phyloP scores from a whole-genome alignment of 2,113 vertebrate genomes.

The Neopipo cinnamomea region DNA sequence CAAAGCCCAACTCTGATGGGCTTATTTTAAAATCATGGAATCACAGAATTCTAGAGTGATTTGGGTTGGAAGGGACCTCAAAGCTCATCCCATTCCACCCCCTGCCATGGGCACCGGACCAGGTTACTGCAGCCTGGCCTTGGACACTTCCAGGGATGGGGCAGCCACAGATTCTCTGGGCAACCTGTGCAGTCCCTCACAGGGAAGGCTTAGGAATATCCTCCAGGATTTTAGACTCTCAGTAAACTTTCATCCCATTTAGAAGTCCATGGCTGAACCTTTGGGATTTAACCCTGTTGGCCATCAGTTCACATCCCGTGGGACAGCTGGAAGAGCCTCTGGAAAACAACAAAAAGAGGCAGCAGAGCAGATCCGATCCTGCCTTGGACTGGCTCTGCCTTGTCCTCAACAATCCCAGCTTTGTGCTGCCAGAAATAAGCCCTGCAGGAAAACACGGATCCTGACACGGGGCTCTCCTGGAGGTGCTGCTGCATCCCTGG shows the following conservation, averaged over 20 bases:
- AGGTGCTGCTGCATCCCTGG: conserved; percentile 31
- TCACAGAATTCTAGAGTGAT: background rate
- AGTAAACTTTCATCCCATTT: background rate
- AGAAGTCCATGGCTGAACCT: background rate
- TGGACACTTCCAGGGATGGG: background rate
- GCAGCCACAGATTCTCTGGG: background rate
- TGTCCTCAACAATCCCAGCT: conserved; percentile 75
- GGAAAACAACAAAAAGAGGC: background rate
- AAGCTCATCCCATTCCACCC: background rate
- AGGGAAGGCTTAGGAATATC: background rate
- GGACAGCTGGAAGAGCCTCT: background rate
- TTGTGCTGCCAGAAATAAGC: conserved; percentile 71
- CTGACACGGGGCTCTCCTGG: background rate
- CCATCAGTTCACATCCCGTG: background rate
- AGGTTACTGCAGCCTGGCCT: background rate
- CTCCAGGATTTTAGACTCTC: background rate
- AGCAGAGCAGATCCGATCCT: conserved; percentile 1
- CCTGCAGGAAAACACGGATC: conserved; percentile 70
- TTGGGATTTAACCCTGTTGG: conserved; percentile 2
- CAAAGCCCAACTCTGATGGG: rapidly evolving
- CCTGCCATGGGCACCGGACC: background rate
- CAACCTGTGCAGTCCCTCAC: background rate
- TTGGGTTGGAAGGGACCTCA: background rate
- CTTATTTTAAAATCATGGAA: background rate
- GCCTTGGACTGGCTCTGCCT: conserved; percentile 56